Percentiles rank a stretch among this genome's conserved stretches.
Evolutionary conservation across 2,888 invertebrate species (phyloP).

Genomic region (Alitta virens): DNA sequence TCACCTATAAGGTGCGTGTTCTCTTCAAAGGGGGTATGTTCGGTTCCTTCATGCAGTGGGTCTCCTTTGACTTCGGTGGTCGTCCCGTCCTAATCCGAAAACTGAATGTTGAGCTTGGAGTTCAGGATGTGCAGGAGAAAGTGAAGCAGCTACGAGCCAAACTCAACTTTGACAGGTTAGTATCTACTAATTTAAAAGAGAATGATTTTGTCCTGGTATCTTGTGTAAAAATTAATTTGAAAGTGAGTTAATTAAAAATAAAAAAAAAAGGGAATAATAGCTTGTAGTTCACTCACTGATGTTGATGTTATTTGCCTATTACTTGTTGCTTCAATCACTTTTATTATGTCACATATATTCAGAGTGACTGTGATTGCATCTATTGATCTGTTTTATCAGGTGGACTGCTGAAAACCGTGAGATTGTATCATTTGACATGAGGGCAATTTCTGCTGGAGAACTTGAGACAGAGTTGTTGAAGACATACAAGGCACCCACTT

Average conservation of each 20-base stretch:
- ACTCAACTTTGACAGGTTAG: slow-evolving; percentile 39
- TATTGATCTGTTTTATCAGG: slow-evolving; percentile 17
- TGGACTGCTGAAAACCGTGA: slow-evolving; percentile 48
- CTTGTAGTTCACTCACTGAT: no score
- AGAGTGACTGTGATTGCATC: no score
- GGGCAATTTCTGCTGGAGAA: slow-evolving; percentile 5
- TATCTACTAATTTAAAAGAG: background rate
- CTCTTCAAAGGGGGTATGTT: slow-evolving; percentile 45
- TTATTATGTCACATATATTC: no score
- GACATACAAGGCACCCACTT: slow-evolving; percentile 42
- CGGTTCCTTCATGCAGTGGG: slow-evolving; percentile 48
- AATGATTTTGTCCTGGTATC: background rate
- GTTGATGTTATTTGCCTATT: no score
- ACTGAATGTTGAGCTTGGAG: slow-evolving; percentile 47
- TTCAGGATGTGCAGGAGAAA: slow-evolving; percentile 36
- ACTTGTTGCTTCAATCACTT: no score
- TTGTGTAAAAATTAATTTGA: background rate
- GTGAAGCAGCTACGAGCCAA: slow-evolving; percentile 40
- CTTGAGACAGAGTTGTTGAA: slow-evolving; percentile 22
- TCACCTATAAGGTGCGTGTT: slow-evolving; percentile 31
- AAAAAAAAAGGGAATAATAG: background rate
- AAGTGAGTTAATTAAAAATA: background rate
- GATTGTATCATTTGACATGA: slow-evolving; percentile 34
- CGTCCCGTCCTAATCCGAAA: slow-evolving; percentile 43
- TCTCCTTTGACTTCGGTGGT: slow-evolving; percentile 50